phyloP scores from a whole-genome alignment of 2,888 invertebrate genomes.

The Selenia dentaria region DNA sequence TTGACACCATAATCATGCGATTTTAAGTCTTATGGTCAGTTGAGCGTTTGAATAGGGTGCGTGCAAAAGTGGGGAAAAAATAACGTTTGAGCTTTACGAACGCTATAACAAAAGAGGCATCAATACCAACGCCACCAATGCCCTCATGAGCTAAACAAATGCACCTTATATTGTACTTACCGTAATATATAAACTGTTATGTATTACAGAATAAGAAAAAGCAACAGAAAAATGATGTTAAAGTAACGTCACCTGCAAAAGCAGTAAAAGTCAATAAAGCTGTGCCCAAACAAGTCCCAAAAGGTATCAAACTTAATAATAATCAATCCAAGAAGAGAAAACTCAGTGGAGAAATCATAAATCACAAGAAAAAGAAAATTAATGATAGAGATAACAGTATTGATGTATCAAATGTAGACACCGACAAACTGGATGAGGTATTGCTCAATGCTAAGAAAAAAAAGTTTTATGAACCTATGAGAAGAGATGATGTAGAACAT shows the following conservation, averaged over 20 bases:
- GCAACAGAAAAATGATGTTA: conserved; percentile 7
- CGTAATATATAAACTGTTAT: too few relatives aligned
- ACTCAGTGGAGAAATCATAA: conserved; percentile 11
- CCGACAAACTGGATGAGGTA: conserved; percentile 55
- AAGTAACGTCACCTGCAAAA: conserved; percentile 1
- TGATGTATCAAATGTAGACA: conserved; percentile 41
- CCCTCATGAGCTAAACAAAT: too few relatives aligned
- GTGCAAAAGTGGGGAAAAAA: too few relatives aligned
- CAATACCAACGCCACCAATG: too few relatives aligned
- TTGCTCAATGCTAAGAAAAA: conserved; percentile 59
- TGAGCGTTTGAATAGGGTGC: too few relatives aligned
- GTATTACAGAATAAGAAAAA: too few relatives aligned
- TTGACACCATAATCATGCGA: too few relatives aligned
- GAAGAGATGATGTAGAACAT: conserved; percentile 51
- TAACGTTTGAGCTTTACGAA: too few relatives aligned
- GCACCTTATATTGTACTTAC: too few relatives aligned
- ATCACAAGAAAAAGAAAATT: conserved; percentile 23
- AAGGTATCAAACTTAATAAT: conserved; percentile 8
- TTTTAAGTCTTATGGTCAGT: too few relatives aligned
- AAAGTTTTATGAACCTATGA: conserved; percentile 51
- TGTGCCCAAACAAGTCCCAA: conserved; percentile 1
- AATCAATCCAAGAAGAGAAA: conserved; percentile 16
- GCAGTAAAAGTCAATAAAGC: not conserved
- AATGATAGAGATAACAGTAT: conserved; percentile 27
- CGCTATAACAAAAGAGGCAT: too few relatives aligned